Evolutionary conservation across 2,888 invertebrate genomes (phyloP), one percentile per base, ranked within the genome.

Genomic region (Andrena chrysosceles): DNA sequence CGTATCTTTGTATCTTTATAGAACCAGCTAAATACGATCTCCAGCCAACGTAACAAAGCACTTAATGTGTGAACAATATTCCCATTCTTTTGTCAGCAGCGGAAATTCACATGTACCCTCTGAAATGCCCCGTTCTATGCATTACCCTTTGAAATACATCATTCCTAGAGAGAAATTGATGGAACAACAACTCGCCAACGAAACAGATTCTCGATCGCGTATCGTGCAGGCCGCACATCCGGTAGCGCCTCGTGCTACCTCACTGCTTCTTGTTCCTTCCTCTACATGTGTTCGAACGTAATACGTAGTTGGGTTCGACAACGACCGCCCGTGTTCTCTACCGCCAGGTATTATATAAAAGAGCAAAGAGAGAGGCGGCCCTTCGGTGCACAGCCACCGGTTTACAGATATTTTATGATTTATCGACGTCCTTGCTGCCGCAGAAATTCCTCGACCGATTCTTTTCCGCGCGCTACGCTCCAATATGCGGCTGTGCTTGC

Each of bases 371-470:
- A 85, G 67, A 85, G 68, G 56, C 54, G 48, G 69, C 72, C 49
- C 72, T 31, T 59, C 66, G 76, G 8, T n/a, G 35, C 42, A 66
- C 72, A 52, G 54, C 33, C 86, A 75, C 74, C 81, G 42, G 81
- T 83, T 86, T 86, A 78, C 81, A 85, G 84, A 81, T 86, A 86
- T 86, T 85, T 84, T 81, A 84, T 86, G 86, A 86, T 86, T 86
- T 86, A 86, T 86, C 86, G 84, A 20, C 84, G 86, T 86, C 86
- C 86, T 86, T 86, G 86, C 84, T 60, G 66, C 52, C 56, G 74
- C 69, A 81, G 84, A 75, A 86, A 86, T 86, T 86, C 84, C 84
- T 59, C 81, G 56, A 5, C 16, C 63, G 79, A 85, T 83, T 85
- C 80, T 85, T 76, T 48, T 13, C 77, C 66, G 62, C 73, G 73